Percentiles rank a stretch among this genome's conserved stretches.
These are phyloP conservation scores for Halcyon leucocephala DNA, from an alignment of 2,797 vertebrate genomes.

Conservation along the genomic window DNA sequence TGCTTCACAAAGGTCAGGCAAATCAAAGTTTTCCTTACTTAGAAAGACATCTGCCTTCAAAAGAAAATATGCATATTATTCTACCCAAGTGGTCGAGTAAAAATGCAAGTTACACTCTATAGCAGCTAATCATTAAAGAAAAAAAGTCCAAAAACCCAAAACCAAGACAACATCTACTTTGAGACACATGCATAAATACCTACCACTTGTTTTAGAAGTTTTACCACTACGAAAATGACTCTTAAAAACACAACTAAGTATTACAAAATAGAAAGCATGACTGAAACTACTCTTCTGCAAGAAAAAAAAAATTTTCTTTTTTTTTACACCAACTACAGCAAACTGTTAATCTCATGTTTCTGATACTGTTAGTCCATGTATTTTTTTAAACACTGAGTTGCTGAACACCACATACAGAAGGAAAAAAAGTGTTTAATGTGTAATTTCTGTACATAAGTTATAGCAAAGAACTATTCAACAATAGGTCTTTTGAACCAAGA, in stretches of 20 bases:
- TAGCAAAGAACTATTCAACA: background rate
- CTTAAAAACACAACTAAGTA: background rate
- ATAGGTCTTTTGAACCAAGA: background rate
- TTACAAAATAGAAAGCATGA: background rate
- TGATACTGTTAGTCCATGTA: background rate
- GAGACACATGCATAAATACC: background rate
- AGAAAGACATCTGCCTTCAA: background rate
- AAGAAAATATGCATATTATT: rapidly evolving
- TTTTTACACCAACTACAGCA: background rate
- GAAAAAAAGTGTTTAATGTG: background rate
- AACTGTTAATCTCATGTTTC: background rate
- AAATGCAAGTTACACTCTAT: background rate
- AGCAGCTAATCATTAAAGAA: background rate
- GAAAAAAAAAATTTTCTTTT: background rate
- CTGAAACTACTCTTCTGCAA: background rate
- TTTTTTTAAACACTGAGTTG: background rate
- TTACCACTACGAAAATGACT: background rate
- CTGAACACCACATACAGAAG: background rate
- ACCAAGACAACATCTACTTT: background rate
- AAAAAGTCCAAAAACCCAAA: too few relatives aligned
- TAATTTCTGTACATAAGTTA: background rate
- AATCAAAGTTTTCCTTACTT: background rate
- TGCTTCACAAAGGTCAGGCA: background rate
- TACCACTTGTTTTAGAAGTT: background rate
- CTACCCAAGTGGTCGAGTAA: background rate